Evolutionary conservation across 37 sponge, comb jelly and placozoan species (phyloP), one percentile per base, ranked within the genome.

Genomic region (Theonella swinhoei): DNA sequence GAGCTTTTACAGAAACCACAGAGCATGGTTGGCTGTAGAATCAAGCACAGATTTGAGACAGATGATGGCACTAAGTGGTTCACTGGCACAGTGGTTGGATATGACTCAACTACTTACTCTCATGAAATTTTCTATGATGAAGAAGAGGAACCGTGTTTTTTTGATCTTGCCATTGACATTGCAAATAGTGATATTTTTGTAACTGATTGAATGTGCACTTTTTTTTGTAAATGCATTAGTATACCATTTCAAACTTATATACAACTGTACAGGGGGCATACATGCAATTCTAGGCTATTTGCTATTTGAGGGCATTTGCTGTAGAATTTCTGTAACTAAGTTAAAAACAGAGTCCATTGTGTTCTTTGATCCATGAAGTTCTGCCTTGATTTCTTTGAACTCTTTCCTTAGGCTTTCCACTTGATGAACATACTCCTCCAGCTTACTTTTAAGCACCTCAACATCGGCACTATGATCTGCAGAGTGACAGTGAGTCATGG

Each of bases 31-130:
- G 82, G 82, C 3, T 47, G 72, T 58, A 70, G 24, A 66, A 71
- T 82, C 47, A 40, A 36, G 9, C 79, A 82, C 4, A 82, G 47
- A 37, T 82, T 70, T 82, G 73, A 72, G 11, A 38, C 39, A 35
- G 42, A 37, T 37, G 43, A 5, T 37, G 47, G 14, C 24, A 22
- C 61, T 20, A 66, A 24, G 26, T 82, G 82, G 82, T 82, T 42
- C 41, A n/a, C 25, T 72, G 82, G 82, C 29, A 70, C 54, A 70
- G 73, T 82, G 31, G 3, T 82, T n/a, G 74, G 26, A 29, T 82
- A 82, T 82, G 39, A 42, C 40, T 61, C 24, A n/a, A 8, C 37
- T 31, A 54, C 70, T 19, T 72, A 70, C 33, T 31, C 82, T 30
- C 64, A 82, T 43, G n/a, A 34, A 33, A 78, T 75, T 41, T 20